A percentile compares a stretch with the other conserved stretches of the same genome.
These are phyloP conservation scores for Aplocera efformata DNA, from an alignment of 2,888 invertebrate species.

Conservation along the genomic window DNA sequence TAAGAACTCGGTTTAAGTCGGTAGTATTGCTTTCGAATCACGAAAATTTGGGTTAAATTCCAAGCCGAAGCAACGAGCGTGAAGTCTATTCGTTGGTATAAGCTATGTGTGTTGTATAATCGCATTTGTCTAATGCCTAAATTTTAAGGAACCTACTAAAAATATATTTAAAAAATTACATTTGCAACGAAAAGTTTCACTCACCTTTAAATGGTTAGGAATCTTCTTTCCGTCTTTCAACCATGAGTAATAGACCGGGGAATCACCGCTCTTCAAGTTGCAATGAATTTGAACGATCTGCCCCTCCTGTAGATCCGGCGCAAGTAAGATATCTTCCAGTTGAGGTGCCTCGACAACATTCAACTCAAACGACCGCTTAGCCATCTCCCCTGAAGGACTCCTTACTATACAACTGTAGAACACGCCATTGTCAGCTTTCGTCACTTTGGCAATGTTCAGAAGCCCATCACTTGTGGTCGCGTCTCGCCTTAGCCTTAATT, in stretches of 20 bases:
- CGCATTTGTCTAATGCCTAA: too few species aligned
- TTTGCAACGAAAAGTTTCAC: background rate
- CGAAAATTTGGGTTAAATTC: too few species aligned
- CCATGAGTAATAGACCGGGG: conserved; percentile 86
- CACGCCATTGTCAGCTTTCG: conserved; percentile 85
- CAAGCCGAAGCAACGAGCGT: too few species aligned
- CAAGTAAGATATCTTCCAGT: conserved; percentile 90
- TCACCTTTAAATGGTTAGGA: conserved; percentile 82
- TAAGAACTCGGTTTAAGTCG: too few species aligned
- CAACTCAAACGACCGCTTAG: conserved; percentile 85
- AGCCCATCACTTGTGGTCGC: conserved; percentile 68
- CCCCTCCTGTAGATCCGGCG: conserved; percentile 89
- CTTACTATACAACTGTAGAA: conserved; percentile 89
- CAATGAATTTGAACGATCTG: conserved; percentile 92
- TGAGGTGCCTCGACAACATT: conserved; percentile 88
- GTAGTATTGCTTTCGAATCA: too few species aligned
- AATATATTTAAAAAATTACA: too few species aligned
- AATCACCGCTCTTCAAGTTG: conserved; percentile 86
- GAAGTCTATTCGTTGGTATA: too few species aligned
- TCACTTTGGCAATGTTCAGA: conserved; percentile 81
- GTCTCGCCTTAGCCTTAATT: conserved; percentile 66
- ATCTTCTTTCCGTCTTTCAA: conserved; percentile 84
- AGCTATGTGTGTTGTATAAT: too few species aligned
- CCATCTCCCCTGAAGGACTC: conserved; percentile 88
- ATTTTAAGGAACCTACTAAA: too few species aligned